Percentiles rank a stretch among this genome's conserved stretches.
phyloP scores from a whole-genome alignment of 1,140 invertebrate species.

The Globodera ellingtonae region DNA sequence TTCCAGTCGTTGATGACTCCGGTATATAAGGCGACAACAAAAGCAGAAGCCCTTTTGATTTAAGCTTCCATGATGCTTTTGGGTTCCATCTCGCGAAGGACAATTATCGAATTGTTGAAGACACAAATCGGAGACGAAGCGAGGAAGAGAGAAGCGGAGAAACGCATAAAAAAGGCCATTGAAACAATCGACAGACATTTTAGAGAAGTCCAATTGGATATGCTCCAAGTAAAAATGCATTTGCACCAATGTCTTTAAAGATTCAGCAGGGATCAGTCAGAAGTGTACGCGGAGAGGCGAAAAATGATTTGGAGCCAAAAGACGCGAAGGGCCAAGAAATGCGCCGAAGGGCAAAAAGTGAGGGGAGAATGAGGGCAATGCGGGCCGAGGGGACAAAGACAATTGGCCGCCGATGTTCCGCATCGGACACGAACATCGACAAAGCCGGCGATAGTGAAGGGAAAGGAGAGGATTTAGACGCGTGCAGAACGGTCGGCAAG shows the following conservation, averaged over 20 bases:
- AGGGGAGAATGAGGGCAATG: neutral
- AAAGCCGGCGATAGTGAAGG: neutral
- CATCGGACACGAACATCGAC: neutral
- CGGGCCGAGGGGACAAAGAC: neutral
- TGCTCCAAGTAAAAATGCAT: neutral
- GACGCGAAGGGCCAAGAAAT: conserved; percentile 2
- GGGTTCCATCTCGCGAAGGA: conserved; percentile 57
- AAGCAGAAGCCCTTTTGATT: conserved; percentile 21
- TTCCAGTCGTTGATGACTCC: conserved; percentile 61
- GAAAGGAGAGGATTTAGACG: neutral
- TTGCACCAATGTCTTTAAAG: neutral
- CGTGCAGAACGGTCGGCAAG: neutral
- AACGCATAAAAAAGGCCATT: conserved; percentile 56
- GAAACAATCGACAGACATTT: conserved; percentile 64
- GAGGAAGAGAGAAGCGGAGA: conserved; percentile 57
- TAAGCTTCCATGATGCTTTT: conserved; percentile 62
- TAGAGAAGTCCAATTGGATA: conserved; percentile 38
- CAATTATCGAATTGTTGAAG: conserved; percentile 55
- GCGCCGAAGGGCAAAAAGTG: neutral
- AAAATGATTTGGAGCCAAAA: conserved; percentile 5
- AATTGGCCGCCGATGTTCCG: neutral
- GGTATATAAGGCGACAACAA: conserved; percentile 15
- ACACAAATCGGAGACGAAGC: conserved; percentile 61
- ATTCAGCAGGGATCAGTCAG: conserved; percentile 1
- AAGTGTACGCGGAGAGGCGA: neutral